A percentile compares a stretch with the other conserved stretches of the same genome.
Evolutionary conservation across 2,113 vertebrate genomes (phyloP).

Genomic region (Eudorcas thomsonii): DNA sequence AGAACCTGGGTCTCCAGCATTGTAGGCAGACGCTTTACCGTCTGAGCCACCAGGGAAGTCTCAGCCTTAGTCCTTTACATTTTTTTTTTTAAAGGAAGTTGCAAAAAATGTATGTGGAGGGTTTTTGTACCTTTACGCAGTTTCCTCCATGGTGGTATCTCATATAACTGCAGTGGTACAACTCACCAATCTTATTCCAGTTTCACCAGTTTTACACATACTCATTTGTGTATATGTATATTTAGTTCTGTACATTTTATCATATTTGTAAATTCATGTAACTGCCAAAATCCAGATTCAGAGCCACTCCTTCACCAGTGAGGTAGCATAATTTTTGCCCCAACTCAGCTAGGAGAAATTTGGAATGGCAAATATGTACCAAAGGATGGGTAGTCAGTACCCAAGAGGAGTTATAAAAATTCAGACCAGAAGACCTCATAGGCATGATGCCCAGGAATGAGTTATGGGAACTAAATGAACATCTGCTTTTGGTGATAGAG

Average conservation of each 20-base stretch:
- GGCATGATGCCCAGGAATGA: background rate
- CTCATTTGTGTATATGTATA: background rate
- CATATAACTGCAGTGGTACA: background rate
- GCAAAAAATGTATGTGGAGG: background rate
- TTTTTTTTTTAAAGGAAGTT: background rate
- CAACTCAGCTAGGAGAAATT: background rate
- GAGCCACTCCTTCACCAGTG: background rate
- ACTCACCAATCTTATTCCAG: background rate
- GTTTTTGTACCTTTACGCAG: background rate
- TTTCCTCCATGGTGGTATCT: background rate
- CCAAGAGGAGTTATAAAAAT: background rate
- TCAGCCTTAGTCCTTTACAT: background rate
- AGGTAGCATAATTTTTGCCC: background rate
- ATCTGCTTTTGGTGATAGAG: background rate
- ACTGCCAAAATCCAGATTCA: background rate
- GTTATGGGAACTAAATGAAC: slow-evolving; percentile 6
- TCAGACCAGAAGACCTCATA: background rate
- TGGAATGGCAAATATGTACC: background rate
- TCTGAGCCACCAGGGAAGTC: background rate
- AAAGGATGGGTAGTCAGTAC: background rate
- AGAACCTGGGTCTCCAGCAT: background rate
- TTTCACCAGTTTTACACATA: background rate
- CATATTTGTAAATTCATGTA: background rate
- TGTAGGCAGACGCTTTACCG: background rate
- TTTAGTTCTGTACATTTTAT: slow-evolving; percentile 4